Evolutionary conservation across 2,888 invertebrate genomes (phyloP).

Genomic region (Plagodis pulveraria): DNA sequence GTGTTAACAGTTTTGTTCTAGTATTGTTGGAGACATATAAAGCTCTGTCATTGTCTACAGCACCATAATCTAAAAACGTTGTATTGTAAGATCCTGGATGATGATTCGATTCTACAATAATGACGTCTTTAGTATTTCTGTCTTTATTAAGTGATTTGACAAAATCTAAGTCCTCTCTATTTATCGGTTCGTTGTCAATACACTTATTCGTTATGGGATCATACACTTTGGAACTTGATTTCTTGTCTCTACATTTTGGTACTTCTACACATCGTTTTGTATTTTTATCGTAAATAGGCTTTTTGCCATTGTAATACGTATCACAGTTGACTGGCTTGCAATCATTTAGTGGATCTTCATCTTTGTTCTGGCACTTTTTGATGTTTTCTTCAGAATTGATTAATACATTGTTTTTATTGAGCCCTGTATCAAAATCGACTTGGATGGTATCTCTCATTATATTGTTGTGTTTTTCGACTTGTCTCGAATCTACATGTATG

Average conservation of each 20-base stretch:
- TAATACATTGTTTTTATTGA: slow-evolving; percentile 37
- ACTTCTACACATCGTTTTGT: slow-evolving; percentile 52
- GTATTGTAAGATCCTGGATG: slow-evolving; percentile 6
- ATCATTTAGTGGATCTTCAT: slow-evolving; percentile 66
- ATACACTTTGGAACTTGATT: slow-evolving; percentile 48
- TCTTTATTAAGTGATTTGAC: slow-evolving; percentile 49
- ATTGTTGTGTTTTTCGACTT: slow-evolving; percentile 42
- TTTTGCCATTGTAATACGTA: slow-evolving; percentile 63
- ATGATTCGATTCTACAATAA: slow-evolving; percentile 48
- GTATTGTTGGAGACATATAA: not conserved
- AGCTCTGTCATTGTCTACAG: not conserved
- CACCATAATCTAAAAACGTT: not conserved
- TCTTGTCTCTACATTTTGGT: slow-evolving; percentile 52
- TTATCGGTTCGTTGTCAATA: slow-evolving; percentile 44
- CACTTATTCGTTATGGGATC: slow-evolving; percentile 62
- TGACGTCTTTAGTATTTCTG: slow-evolving; percentile 53
- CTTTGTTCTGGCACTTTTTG: slow-evolving; percentile 51
- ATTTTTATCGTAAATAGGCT: slow-evolving; percentile 50
- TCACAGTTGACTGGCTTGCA: slow-evolving; percentile 72
- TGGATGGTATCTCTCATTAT: slow-evolving; percentile 56
- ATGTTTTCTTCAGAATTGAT: slow-evolving; percentile 36
- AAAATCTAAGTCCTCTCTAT: slow-evolving; percentile 54
- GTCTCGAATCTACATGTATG: slow-evolving; percentile 60
- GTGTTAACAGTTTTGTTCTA: not conserved
- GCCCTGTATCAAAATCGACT: slow-evolving; percentile 64